These are phyloP conservation scores for Lagorchestes hirsutus DNA, from an alignment of 2,797 vertebrate species.

Conservation along the genomic window DNA sequence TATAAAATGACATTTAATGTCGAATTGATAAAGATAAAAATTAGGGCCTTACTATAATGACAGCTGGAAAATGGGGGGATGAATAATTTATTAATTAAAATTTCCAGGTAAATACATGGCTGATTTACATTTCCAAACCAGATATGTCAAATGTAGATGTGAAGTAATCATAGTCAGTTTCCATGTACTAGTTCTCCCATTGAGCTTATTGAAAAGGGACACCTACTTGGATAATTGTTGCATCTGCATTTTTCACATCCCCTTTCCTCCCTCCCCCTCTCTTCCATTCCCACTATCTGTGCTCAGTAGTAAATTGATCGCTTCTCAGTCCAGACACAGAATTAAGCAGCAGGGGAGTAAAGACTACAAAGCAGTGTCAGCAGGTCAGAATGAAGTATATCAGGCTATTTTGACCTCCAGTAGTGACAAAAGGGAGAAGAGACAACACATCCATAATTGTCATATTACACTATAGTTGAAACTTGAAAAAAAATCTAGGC, in stretches of 20 bases:
- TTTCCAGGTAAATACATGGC: neutral
- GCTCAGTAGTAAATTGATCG: constrained; percentile 39
- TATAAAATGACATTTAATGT: constrained; percentile 15
- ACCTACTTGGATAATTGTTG: neutral
- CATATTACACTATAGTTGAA: neutral
- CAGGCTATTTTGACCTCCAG: neutral
- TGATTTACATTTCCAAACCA: neutral
- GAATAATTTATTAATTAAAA: constrained; percentile 6
- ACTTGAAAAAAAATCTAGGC: constrained; percentile 13
- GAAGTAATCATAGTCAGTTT: constrained; percentile 2
- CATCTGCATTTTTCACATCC: neutral
- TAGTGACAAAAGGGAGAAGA: constrained; percentile 15
- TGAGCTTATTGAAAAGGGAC: neutral
- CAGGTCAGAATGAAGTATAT: constrained; percentile 44
- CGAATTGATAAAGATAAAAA: neutral
- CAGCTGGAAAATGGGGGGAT: neutral
- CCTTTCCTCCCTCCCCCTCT: neutral
- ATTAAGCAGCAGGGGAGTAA: constrained; percentile 9
- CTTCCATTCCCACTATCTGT: neutral
- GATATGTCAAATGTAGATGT: neutral
- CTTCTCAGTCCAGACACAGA: constrained; percentile 41
- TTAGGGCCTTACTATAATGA: constrained; percentile 12
- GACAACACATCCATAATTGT: constrained; percentile 31
- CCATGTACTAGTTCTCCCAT: neutral
- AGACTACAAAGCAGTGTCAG: constrained; percentile 3